Percentiles rank a stretch among this genome's conserved stretches.
These are phyloP conservation scores for Pseudotriccus pelzelni DNA, from an alignment of 2,797 vertebrate genomes.

Conservation along the genomic window DNA sequence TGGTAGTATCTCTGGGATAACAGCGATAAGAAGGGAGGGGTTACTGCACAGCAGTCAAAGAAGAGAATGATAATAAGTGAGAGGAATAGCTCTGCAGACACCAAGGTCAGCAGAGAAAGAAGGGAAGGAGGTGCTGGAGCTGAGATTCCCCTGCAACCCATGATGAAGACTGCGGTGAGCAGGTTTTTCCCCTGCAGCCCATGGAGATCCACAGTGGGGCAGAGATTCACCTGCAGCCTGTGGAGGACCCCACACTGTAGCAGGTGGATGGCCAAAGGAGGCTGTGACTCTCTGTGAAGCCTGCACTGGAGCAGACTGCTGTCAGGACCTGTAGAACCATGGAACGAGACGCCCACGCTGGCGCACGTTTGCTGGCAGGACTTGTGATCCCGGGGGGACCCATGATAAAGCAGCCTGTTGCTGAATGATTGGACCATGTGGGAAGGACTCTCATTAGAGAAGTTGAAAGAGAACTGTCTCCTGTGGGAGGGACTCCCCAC, in stretches of 20 bases:
- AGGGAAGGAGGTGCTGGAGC: background rate
- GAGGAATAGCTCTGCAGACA: background rate
- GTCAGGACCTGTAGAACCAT: fast-evolving
- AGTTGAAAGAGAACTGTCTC: background rate
- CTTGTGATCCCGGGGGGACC: no score
- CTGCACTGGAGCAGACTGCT: background rate
- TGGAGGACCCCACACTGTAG: fast-evolving
- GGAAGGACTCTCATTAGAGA: fast-evolving
- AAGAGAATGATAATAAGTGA: background rate
- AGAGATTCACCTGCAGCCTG: background rate
- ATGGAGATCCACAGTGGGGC: background rate
- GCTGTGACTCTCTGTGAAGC: fast-evolving
- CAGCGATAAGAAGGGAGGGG: background rate
- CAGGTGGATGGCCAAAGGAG: background rate
- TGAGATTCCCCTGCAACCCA: background rate
- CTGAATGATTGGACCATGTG: background rate
- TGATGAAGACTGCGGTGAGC: background rate
- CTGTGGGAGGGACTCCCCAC: background rate
- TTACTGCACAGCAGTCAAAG: no score
- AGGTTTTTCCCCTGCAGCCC: background rate
- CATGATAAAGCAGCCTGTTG: background rate
- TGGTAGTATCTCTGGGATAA: background rate
- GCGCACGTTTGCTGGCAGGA: background rate
- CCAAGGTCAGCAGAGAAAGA: background rate
- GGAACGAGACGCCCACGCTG: background rate